Evolutionary conservation across 2,888 invertebrate genomes (phyloP), one percentile per base, ranked within the genome.

Genomic region (Empis stercorea): DNA sequence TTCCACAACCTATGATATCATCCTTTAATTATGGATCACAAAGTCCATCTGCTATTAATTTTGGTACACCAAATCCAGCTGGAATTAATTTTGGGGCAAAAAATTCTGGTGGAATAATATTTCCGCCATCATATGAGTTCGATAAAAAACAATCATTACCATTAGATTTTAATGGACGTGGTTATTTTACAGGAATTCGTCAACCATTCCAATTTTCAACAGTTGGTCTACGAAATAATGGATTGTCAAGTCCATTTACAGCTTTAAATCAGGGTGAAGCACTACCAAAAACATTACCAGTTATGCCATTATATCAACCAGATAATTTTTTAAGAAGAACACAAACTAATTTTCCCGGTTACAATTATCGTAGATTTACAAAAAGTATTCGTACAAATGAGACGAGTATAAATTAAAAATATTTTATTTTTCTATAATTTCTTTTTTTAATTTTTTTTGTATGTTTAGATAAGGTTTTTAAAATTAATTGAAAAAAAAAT

Each of bases 221-320:
- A 2, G 44, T 56, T 9, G 66, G 65, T 1, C 41, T 62, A 1
- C 53, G 61, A 10, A 62, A 62, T 42, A 61, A 61, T 43, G 54
- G 61, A 0, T 3, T 57, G 0, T 59, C 61, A n/a, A 66, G 62
- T 56, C 65, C 68, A 2, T 68, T 69, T 27, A 63, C 61, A 0
- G 59, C 63, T 1, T 57, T 69, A 3, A 68, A 69, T 48, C 61
- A 62, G 36, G 66, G 64, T 10, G 68, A 67, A 54, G 52, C 62
- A 3, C 59, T 67, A 54, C 60, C 46, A 56, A 55, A 41, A 27
- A 34, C n/a, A 32, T 17, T 16, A 7, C 9, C 37, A 30, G 15
- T 43, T 16, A 39, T 40, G 13, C 10, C 42, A 30, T 13, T 30
- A 32, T 36, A 14, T 37, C 45, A 42, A 40, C 23, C 27, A 41